Conservation (phyloP, 1,140 invertebrate genomes). For the Platorchestia sp. region DNA sequence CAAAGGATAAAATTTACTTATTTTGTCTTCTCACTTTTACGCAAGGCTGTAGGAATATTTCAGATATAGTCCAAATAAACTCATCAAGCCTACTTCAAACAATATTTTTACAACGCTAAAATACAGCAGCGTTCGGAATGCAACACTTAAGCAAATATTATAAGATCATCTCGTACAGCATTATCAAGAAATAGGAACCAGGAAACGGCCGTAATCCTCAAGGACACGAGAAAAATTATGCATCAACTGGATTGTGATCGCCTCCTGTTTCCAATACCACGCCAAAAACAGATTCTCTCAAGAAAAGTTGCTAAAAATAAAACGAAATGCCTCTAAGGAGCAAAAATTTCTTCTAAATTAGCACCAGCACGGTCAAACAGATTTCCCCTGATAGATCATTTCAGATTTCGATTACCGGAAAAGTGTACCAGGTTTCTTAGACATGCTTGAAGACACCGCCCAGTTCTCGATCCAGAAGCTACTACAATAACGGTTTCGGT, state of each 20-base stretch:
- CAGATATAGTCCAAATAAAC: background rate
- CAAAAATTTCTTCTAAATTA: background rate
- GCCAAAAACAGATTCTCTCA: background rate
- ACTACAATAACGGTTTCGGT: background rate
- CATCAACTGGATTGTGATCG: too few relatives aligned
- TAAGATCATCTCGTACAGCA: too few relatives aligned
- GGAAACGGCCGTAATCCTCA: too few relatives aligned
- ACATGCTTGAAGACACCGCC: too few relatives aligned
- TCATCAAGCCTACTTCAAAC: background rate
- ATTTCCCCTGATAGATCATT: background rate
- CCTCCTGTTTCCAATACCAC: background rate
- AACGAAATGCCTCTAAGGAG: background rate
- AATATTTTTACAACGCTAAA: background rate
- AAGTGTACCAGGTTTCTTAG: background rate
- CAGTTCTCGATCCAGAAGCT: too few relatives aligned
- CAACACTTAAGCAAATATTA: background rate
- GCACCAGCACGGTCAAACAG: background rate
- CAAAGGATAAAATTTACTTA: background rate
- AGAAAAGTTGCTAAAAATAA: background rate
- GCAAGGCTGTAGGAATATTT: background rate
- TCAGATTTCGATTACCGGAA: background rate
- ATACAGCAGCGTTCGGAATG: background rate
- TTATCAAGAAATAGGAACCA: too few relatives aligned
- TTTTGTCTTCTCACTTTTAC: background rate
- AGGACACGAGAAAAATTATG: too few relatives aligned